Conservation (phyloP, 2,113 vertebrate species). For the Carlito syrichta region DNA sequence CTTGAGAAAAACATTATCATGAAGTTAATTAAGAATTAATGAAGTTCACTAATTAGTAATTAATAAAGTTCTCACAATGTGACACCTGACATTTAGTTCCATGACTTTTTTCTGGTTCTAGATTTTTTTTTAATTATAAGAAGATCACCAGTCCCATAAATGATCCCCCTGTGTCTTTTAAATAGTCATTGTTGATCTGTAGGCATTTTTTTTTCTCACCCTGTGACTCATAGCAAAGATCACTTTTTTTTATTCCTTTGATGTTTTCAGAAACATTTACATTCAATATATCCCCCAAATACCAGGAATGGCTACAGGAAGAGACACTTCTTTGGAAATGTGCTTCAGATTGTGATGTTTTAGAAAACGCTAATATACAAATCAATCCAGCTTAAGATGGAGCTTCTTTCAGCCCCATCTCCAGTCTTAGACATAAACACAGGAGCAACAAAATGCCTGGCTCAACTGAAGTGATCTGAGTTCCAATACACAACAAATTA, state of each 20-base stretch:
- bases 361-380: slow-evolving; percentile 58
- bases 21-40: slow-evolving; percentile 45
- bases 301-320: slow-evolving; percentile 55
- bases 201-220: background rate
- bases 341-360: slow-evolving; percentile 76
- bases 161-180: background rate
- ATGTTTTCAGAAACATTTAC: slow-evolving; percentile 62
- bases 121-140: slow-evolving; percentile 46
- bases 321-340: slow-evolving; percentile 67
- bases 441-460: slow-evolving; percentile 56
- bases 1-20: slow-evolving; percentile 31
- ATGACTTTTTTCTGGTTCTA: slow-evolving; percentile 24
- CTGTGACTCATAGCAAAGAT: slow-evolving; percentile 33
- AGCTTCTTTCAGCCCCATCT: slow-evolving; percentile 58
- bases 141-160: background rate
- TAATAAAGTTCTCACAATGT: slow-evolving; percentile 44
- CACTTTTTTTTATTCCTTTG: slow-evolving; percentile 42
- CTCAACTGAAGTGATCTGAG: slow-evolving; percentile 52
- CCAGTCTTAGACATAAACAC: slow-evolving; percentile 73
- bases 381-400: slow-evolving; percentile 30
- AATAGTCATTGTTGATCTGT: background rate
- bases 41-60: slow-evolving; percentile 47
- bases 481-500: slow-evolving; percentile 63
- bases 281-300: slow-evolving; percentile 61
- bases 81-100: slow-evolving; percentile 47